A percentile compares a stretch with the other conserved stretches of the same genome.
These are phyloP conservation scores for Polypterus senegalus DNA, from an alignment of 2,113 vertebrate genomes.

Conservation along the genomic window DNA sequence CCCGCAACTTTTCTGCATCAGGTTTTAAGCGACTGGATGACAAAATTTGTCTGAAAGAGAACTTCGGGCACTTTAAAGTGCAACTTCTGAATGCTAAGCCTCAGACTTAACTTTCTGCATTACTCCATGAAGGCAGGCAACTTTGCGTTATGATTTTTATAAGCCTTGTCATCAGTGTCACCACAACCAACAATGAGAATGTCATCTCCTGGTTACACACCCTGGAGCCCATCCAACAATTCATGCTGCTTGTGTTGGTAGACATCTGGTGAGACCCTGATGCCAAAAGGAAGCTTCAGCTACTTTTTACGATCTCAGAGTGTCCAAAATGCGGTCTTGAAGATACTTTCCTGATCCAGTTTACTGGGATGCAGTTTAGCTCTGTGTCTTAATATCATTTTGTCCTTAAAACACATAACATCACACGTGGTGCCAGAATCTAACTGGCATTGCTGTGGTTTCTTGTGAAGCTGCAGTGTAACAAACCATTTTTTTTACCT, in stretches of 20 bases:
- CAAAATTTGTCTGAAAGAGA: constrained; percentile 12
- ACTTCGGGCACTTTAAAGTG: constrained; percentile 16
- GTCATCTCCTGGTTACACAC: constrained; percentile 3
- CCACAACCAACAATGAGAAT: constrained; percentile 7
- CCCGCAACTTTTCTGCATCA: neutral
- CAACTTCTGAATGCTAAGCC: constrained; percentile 15
- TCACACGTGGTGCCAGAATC: too few species aligned
- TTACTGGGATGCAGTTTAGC: too few species aligned
- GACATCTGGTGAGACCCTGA: neutral
- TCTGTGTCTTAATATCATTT: too few species aligned
- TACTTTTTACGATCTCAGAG: neutral
- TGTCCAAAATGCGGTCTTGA: too few species aligned
- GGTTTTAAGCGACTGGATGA: constrained; percentile 8
- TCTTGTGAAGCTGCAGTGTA: too few species aligned
- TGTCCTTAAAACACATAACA: too few species aligned
- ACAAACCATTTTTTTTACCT: too few species aligned
- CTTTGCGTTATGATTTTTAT: neutral
- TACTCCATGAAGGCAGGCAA: neutral
- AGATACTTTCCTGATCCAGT: too few species aligned
- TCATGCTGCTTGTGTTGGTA: constrained; percentile 9
- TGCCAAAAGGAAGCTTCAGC: constrained; percentile 1
- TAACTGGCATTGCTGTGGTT: too few species aligned
- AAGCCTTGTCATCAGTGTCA: neutral
- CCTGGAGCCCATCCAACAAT: constrained; percentile 1
- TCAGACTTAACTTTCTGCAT: constrained; percentile 8